Conservation (phyloP, 64 coral and sea anemone genomes). For the Pachyseris speciosa region DNA sequence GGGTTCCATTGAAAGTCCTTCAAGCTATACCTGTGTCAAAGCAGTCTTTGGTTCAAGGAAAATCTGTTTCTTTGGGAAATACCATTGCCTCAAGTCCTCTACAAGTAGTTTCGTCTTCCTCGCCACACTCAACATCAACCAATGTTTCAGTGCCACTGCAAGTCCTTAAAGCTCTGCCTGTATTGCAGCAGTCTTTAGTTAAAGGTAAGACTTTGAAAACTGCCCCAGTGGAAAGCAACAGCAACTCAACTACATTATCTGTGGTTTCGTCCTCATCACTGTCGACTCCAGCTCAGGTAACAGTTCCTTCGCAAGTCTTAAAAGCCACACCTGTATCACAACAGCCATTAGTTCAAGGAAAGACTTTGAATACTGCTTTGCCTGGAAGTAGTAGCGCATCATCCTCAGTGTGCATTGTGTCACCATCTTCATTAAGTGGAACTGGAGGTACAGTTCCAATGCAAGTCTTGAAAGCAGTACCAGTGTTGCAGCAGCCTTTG, state of each 20-base stretch:
- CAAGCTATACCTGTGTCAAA: not conserved
- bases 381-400: not conserved
- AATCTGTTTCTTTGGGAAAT: not conserved
- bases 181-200: not conserved
- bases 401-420: not conserved
- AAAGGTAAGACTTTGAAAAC: not conserved
- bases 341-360: not conserved
- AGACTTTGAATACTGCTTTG: not conserved
- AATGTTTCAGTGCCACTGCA: not conserved
- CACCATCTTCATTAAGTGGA: not conserved
- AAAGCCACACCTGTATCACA: not conserved
- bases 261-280: not conserved
- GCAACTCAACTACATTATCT: not conserved
- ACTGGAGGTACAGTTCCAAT: not conserved
- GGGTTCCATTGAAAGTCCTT: not conserved
- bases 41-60: constrained; percentile 22
- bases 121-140: not conserved
- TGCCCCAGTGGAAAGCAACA: not conserved
- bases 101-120: not conserved
- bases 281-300: not conserved
- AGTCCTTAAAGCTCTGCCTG: constrained; percentile 4
- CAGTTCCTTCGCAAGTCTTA: not conserved
- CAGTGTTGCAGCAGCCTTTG: not conserved
- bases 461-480: not conserved
- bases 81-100: not conserved